Percentiles rank a stretch among this genome's conserved stretches.
These are phyloP conservation scores for Rhagologus leucostigma DNA, from an alignment of 2,113 vertebrate genomes.

Conservation along the genomic window DNA sequence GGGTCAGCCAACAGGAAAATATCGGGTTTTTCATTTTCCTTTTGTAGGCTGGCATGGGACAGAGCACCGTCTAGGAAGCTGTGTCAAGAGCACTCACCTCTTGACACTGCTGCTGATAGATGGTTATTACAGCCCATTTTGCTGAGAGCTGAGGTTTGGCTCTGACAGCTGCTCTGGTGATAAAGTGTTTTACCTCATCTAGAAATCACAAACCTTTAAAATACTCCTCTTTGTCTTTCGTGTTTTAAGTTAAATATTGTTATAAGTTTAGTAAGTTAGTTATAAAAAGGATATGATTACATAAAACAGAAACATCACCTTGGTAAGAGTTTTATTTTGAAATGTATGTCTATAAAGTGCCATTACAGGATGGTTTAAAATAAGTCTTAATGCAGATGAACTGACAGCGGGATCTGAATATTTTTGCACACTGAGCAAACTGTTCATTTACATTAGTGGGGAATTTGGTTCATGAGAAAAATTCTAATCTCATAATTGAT, in stretches of 20 bases:
- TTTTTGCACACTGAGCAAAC: not conserved
- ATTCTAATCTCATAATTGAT: not conserved
- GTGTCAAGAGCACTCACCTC: not conserved
- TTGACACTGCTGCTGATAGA: not conserved
- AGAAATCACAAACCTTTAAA: not conserved
- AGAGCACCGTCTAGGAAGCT: not conserved
- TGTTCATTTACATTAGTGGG: not conserved
- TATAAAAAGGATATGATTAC: not conserved
- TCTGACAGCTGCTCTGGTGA: not conserved
- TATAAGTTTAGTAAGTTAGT: not conserved
- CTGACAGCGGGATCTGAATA: not conserved
- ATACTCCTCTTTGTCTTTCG: not conserved
- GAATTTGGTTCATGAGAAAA: not conserved
- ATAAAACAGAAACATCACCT: not conserved
- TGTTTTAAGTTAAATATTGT: not conserved
- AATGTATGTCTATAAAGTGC: not conserved
- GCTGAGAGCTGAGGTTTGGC: not conserved
- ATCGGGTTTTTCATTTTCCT: not conserved
- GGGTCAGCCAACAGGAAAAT: conserved; percentile 50
- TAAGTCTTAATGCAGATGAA: not conserved
- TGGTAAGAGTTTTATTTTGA: not conserved
- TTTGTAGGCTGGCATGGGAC: not conserved
- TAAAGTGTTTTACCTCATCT: not conserved
- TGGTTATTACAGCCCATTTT: not conserved
- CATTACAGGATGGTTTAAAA: not conserved